Base-by-base conservation (phyloP, 1,140 invertebrate species). In the Dendroctonus ponderosae region DNA sequence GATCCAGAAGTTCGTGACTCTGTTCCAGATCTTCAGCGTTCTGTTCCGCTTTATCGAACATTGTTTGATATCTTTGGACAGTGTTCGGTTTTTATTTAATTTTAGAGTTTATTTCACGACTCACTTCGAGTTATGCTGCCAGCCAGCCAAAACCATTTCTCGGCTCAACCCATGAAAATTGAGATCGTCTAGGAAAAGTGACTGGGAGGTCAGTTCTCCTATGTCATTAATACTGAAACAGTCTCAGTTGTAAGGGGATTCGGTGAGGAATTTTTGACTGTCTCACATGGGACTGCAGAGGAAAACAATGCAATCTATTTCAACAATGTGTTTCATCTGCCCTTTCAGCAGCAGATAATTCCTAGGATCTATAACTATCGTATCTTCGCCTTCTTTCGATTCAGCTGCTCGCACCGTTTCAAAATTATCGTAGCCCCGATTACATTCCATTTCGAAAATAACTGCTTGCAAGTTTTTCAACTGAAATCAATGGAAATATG, bases 101-200 rank as follows among this genome's bases (percentile, higher is more conserved):
- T n/a, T n/a, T n/a, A n/a, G n/a, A n/a, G n/a, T n/a, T n/a, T n/a
- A n/a, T n/a, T n/a, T n/a, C n/a, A n/a, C 26, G 50, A 80, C 74
- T 79, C 80, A 86, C 81, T 89, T 87, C 5, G 91, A 92, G 68
- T 91, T 88, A 77, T 94, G 92, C 72, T 94, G 91, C 90, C 91
- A 93, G 0, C 92, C 93, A 3, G 88, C 86, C 59, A 95, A 79
- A 3, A 94, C 89, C 81, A 95, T 85, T 77, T 94, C 91, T 50
- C 89, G 83, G 68, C 92, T 93, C 56, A 91, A 82, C 7, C 93
- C 93, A 72, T 93, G 92, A 1, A 89, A 85, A 78, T 93, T 95
- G 8, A 96, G 82, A 78, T 95, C 93, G 68, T 92, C 92, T 6
- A 96, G 75, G 76, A 86, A 94, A 0, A 95, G 75, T 4, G 89